Percentiles rank a stretch among this genome's conserved stretches.
These are phyloP conservation scores for Fistularia commersonii DNA, from an alignment of 2,797 vertebrate species.

Conservation along the genomic window DNA sequence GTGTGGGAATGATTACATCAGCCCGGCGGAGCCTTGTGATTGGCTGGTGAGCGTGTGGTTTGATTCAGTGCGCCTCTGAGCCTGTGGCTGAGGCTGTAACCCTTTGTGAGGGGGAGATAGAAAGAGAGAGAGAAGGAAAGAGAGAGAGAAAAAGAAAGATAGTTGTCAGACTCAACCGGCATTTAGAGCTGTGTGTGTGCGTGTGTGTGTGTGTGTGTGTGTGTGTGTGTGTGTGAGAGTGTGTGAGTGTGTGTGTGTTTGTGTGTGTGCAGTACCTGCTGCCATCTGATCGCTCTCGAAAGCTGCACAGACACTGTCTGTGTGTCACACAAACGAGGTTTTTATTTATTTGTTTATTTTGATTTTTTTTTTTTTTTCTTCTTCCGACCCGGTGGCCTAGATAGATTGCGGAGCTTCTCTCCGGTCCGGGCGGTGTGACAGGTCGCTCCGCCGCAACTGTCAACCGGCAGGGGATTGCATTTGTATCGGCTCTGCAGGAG, in stretches of 20 bases:
- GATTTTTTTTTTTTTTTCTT: slow-evolving; percentile 4
- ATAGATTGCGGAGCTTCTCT: slow-evolving; percentile 39
- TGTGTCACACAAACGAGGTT: slow-evolving; percentile 33
- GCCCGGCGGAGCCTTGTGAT: slow-evolving; percentile 80
- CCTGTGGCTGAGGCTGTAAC: slow-evolving; percentile 79
- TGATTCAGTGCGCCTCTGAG: slow-evolving; percentile 87
- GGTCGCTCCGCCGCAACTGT: slow-evolving; percentile 45
- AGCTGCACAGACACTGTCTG: slow-evolving; percentile 31
- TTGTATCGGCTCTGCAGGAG: slow-evolving; percentile 36
- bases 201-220: no score
- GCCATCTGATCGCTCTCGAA: slow-evolving; percentile 64
- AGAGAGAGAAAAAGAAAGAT: slow-evolving; percentile 44
- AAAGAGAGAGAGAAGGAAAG: slow-evolving; percentile 47
- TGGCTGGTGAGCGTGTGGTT: slow-evolving; percentile 85
- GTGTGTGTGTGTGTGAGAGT: no score
- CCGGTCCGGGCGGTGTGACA: slow-evolving; percentile 46
- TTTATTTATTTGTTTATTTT: no score
- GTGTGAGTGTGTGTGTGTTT: no score
- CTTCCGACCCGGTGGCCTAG: slow-evolving; percentile 19
- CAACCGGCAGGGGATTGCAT: slow-evolving; percentile 27
- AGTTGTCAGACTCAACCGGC: slow-evolving; percentile 77
- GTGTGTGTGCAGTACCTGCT: slow-evolving; percentile 66
- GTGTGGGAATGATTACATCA: slow-evolving; percentile 89
- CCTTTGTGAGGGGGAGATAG: slow-evolving; percentile 85
- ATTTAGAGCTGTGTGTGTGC: slow-evolving; percentile 64